Base-by-base conservation (phyloP, 1,140 invertebrate genomes). In the Procambarus clarkii region DNA sequence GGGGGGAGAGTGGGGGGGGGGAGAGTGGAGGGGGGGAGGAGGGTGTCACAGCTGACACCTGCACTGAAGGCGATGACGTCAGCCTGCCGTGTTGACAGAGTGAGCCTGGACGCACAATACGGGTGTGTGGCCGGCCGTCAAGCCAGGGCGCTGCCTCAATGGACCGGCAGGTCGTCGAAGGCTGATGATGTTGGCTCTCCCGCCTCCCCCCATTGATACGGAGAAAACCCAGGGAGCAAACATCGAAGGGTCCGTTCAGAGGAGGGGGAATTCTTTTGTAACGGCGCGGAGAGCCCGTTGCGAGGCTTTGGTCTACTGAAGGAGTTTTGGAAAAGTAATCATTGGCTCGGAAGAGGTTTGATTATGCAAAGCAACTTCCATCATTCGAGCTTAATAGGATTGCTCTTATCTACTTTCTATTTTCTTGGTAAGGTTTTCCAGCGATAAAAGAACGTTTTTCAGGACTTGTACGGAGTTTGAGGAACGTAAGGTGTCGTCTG, bases 141-240 rank as follows among this genome's bases (percentile, higher is more conserved):
- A 3, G 18, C 11, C 18, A 3, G 64, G 3, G 11, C 64, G 64
- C 18, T 18, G 64, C 64, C 64, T 69, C 64, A 69, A 69, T 69
- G 18, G 64, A 3, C 64, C 3, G 21, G 18, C 64, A 21, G 64
- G 64, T 69, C 64, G 11, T 69, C 64, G 64, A 69, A 69, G 21
- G 64, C 64, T 69, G 64, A 69, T 69, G 64, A 69, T 69, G 64
- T 69, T 69, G 64, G 64, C 64, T 69, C 64, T 69, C 21, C 11
- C 21, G 34, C 13, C 11, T 3, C 4, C 18, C 64, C 4, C 64
- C 64, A 18, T 69, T 69, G 64, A 69, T 69, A 69, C 13, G 64
- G 13, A 69, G 64, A 69, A 69, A 69, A 69, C 18, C 64, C 11
- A 69, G 3, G 0, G 64, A 34, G 64, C 64, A 69, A 69, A 69